Evolutionary conservation across 2,888 invertebrate species (phyloP), one percentile per base, ranked within the genome.

Genomic region (Clusia tigrina): DNA sequence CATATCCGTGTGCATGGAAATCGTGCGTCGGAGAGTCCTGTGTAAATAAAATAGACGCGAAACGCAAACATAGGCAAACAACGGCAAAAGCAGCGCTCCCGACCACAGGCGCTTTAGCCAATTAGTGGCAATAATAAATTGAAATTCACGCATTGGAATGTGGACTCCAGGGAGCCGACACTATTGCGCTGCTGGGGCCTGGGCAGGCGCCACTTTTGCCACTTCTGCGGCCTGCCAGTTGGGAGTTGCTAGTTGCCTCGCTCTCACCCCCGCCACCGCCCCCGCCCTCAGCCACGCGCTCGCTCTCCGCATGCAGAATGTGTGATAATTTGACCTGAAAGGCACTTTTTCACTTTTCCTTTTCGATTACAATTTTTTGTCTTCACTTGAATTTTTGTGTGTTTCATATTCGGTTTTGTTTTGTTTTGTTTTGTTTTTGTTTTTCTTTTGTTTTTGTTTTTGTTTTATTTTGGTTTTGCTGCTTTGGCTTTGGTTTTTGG

Each of bases 51-150:
- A n/a, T 3, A 42, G 12, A 32, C 32, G 12, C 6, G 6, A 42
- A 38, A 58, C 64, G 65, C 58, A 51, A 62, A 66, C 63, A 65
- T n/a, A n/a, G n/a, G n/a, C n/a, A n/a, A n/a, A n/a, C n/a, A n/a
- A n/a, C n/a, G n/a, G n/a, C n/a, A n/a, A n/a, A n/a, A n/a, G n/a
- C n/a, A n/a, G n/a, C 53, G 60, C 66, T 61, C 57, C 65, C 71
- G n/a, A n/a, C 78, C 80, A 79, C 75, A 73, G 79, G 79, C 81
- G 73, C 74, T 74, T 74, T 68, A 76, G 76, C 78, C 81, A 80
- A 80, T 80, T 80, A 81, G 80, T 74, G 76, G 79, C 74, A 20
- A 77, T 77, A 80, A 80, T 79, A 81, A 80, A 80, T 80, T 81
- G 78, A 73, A 78, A 78, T 78, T 78, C 68, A 77, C 73, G 75